Conservation (phyloP, 2,113 vertebrate genomes). For the Gymnarchus niloticus region DNA sequence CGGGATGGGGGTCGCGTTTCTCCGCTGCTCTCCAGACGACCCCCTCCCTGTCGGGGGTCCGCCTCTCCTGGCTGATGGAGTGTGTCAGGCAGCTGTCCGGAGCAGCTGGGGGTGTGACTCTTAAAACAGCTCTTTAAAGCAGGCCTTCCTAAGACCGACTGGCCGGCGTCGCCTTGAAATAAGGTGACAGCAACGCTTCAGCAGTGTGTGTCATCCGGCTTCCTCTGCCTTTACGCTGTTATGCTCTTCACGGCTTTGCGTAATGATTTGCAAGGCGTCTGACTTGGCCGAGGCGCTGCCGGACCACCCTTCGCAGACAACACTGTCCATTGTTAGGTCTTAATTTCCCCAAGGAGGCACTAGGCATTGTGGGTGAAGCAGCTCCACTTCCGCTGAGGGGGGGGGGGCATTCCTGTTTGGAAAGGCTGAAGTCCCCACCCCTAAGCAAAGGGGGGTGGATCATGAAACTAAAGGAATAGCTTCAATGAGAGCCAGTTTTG, state of each 20-base stretch:
- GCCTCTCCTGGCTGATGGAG: not conserved
- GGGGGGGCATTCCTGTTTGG: slow-evolving; percentile 51
- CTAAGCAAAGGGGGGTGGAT: slow-evolving; percentile 20
- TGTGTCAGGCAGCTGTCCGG: not conserved
- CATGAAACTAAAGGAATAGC: not conserved
- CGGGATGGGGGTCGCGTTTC: not conserved
- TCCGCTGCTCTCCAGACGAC: not conserved
- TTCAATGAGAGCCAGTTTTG: not conserved
- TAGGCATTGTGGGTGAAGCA: slow-evolving; percentile 45
- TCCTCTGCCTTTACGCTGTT: not conserved
- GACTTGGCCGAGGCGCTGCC: slow-evolving; percentile 26
- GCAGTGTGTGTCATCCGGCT: not conserved
- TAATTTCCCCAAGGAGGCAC: slow-evolving; percentile 31
- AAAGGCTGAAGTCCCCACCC: slow-evolving; percentile 40
- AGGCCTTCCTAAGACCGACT: not conserved
- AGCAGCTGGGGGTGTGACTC: not conserved
- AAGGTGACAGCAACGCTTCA: not conserved
- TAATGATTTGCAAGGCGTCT: slow-evolving; percentile 27
- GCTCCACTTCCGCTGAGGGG: slow-evolving; percentile 48
- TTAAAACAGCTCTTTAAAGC: not conserved
- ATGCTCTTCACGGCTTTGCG: slow-evolving; percentile 31
- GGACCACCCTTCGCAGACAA: slow-evolving; percentile 50
- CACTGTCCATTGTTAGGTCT: slow-evolving; percentile 50
- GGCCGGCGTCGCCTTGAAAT: not conserved
- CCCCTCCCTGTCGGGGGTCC: not conserved